Evolutionary conservation across 2,888 invertebrate genomes (phyloP).

Genomic region (Amblyteles armatorius): DNA sequence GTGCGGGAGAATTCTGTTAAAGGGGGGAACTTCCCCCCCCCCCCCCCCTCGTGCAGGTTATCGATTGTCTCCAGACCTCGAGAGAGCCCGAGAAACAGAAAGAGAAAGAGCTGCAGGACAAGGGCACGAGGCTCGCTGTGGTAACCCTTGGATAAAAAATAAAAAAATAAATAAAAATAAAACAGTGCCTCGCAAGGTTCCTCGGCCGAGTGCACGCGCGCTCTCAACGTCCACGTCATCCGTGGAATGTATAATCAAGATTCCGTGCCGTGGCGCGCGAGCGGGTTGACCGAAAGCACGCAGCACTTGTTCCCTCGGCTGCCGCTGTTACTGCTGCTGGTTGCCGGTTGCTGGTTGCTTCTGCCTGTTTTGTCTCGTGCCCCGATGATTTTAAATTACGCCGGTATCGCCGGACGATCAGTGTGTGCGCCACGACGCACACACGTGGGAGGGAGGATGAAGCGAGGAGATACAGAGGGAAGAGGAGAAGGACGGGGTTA

Average conservation of each 20-base stretch:
- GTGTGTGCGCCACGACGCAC: slow-evolving; percentile 65
- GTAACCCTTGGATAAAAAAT: slow-evolving; percentile 27
- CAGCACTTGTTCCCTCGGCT: slow-evolving; percentile 75
- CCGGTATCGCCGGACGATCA: slow-evolving; percentile 79
- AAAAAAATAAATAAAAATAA: slow-evolving; percentile 7
- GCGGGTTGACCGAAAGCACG: slow-evolving; percentile 69
- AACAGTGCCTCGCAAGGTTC: slow-evolving; percentile 29
- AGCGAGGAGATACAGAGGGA: background rate
- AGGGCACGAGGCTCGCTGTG: slow-evolving; percentile 17
- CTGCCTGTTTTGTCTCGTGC: slow-evolving; percentile 81
- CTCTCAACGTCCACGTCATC: slow-evolving; percentile 70
- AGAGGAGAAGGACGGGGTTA: background rate
- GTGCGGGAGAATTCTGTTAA: slow-evolving; percentile 22
- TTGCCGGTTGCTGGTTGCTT: slow-evolving; percentile 12
- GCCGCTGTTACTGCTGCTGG: slow-evolving; percentile 24
- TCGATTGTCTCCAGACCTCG: slow-evolving; percentile 53
- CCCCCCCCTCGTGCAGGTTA: slow-evolving; percentile 27
- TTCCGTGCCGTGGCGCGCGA: slow-evolving; percentile 71
- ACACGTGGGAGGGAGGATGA: background rate
- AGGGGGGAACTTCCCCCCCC: slow-evolving; percentile 21
- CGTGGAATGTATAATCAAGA: slow-evolving; percentile 82
- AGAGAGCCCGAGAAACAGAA: slow-evolving; percentile 23
- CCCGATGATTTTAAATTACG: slow-evolving; percentile 82
- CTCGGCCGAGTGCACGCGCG: slow-evolving; percentile 41
- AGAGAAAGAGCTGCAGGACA: slow-evolving; percentile 23